Conservation (phyloP, 2,888 invertebrate species). For the Mystacides longicornis region DNA sequence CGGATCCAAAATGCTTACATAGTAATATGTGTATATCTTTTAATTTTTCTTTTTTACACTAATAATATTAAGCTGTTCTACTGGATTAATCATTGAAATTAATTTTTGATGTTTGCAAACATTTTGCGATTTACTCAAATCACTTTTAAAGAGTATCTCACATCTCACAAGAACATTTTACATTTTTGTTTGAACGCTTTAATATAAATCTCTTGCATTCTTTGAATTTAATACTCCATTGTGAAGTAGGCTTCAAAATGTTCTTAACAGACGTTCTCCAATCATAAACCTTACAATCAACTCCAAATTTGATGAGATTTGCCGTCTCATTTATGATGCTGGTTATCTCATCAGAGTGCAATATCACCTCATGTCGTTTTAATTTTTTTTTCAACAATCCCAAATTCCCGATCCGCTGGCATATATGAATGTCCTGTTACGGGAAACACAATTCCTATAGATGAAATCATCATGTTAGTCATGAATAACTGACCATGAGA, state of each 20-base stretch:
- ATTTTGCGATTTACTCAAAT: neutral
- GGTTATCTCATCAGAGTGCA: slow-evolving; percentile 1
- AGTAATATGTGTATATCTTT: neutral
- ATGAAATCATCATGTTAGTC: slow-evolving; percentile 1
- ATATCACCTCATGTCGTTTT: neutral
- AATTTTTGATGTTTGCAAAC: neutral
- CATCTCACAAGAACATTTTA: slow-evolving; percentile 7
- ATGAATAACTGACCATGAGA: too few species aligned
- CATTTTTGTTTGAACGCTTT: neutral
- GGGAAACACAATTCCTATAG: slow-evolving; percentile 7
- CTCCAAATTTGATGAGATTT: slow-evolving; percentile 3
- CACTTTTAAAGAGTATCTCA: slow-evolving; percentile 2
- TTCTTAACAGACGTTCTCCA: slow-evolving; percentile 6
- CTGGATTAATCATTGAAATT: too few species aligned
- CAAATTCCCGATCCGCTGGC: slow-evolving; percentile 5
- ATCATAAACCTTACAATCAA: slow-evolving; percentile 6
- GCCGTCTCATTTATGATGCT: slow-evolving; percentile 2
- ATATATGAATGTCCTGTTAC: slow-evolving; percentile 4
- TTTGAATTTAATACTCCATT: slow-evolving; percentile 5
- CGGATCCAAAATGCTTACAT: neutral
- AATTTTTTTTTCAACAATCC: slow-evolving; percentile 3
- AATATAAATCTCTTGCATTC: neutral
- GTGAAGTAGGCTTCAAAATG: slow-evolving; percentile 3
- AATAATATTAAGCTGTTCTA: too few species aligned
- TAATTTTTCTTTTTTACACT: neutral